Percentiles rank a stretch among this genome's conserved stretches.
These are phyloP conservation scores for Corythaixoides concolor DNA, from an alignment of 2,113 vertebrate genomes.

Conservation along the genomic window DNA sequence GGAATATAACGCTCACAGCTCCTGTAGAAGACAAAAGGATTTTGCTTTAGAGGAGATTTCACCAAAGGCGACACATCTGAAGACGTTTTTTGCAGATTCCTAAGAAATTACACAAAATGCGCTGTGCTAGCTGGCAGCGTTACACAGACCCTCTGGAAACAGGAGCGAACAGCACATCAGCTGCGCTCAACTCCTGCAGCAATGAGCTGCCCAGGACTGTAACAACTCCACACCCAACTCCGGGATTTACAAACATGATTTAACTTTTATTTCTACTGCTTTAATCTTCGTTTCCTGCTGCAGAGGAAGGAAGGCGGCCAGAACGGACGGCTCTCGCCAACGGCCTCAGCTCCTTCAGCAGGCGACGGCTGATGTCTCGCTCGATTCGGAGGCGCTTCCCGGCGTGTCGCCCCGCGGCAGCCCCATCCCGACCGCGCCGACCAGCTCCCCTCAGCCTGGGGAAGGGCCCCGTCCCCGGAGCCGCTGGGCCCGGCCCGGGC, in stretches of 20 bases:
- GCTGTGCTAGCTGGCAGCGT: accelerated
- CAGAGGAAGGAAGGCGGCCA: neutral
- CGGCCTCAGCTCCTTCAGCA: neutral
- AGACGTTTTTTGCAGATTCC: accelerated
- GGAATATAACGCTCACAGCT: accelerated
- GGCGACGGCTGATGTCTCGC: neutral
- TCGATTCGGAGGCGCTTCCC: neutral
- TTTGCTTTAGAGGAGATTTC: neutral
- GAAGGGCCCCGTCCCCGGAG: no score
- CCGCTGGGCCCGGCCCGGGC: neutral
- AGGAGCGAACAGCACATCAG: accelerated
- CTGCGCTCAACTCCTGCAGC: accelerated
- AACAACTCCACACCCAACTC: accelerated
- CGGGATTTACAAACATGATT: accelerated
- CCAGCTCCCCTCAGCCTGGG: neutral
- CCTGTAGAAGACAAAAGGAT: accelerated
- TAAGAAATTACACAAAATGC: accelerated
- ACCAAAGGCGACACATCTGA: accelerated
- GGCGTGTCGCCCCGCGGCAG: accelerated
- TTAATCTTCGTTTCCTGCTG: accelerated
- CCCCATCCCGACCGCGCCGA: neutral
- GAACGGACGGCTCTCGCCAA: accelerated
- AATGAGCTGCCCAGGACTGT: accelerated
- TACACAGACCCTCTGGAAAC: accelerated
- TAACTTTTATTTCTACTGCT: accelerated